Evolutionary conservation across 2,888 invertebrate genomes (phyloP), one percentile per base, ranked within the genome.

Genomic region (Noctua janthina): DNA sequence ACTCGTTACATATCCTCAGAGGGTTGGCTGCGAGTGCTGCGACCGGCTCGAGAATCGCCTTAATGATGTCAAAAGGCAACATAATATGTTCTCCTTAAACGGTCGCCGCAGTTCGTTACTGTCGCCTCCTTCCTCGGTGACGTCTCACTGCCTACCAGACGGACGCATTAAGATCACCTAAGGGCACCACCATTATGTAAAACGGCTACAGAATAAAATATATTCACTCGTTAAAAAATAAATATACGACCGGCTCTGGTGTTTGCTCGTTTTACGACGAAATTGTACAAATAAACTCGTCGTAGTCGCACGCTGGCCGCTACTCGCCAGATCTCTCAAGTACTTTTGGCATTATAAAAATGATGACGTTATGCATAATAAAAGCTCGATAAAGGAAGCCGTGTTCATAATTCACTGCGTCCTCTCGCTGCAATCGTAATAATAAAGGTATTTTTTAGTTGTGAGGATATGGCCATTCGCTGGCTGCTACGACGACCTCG

Each of bases 51-150:
- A 82, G 86, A 90, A 84, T 92, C 90, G 90, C 92, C 93, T 95
- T 96, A 96, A 96, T 96, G 96, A 96, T 96, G 95, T 96, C 96
- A 96, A 96, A 95, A 96, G 94, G 93, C 94, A 94, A 94, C 94
- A 94, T 95, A 95, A 96, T 94, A 93, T 93, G 93, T 88, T 92
- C 91, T 88, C 96, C 96, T 91, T 96, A 96, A 95, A 94, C 92
- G 95, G 96, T 90, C 88, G 89, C 87, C 89, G 89, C 91, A 89
- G 94, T 96, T 96, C 96, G 96, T 96, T 96, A 96, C 94, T 96
- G 96, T 95, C 95, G 91, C 91, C 91, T 91, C 91, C 91, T 90
- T 87, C 91, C 90, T 82, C 88, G 84, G 90, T 93, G 95, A 96
- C 95, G 92, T 95, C 95, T 96, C 95, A 96, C 96, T 96, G 95